Conservation (phyloP, 2,113 vertebrate genomes). For the Cromileptes altivelis region DNA sequence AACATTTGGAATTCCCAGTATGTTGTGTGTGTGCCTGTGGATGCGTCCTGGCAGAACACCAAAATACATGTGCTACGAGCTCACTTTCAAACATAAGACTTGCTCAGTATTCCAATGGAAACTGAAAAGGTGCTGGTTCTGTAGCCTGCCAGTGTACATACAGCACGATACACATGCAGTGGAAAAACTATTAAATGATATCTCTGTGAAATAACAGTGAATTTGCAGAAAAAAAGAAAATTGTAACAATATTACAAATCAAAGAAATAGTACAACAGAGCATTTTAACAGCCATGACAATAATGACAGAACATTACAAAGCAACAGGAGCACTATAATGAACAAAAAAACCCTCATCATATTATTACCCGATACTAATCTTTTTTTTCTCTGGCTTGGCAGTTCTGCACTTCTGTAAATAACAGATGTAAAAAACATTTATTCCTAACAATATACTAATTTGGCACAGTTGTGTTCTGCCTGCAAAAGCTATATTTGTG, state of each 20-base stretch:
- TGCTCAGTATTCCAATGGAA: conserved; percentile 19
- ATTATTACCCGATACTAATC: too few relatives aligned
- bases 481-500: neutral
- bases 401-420: too few relatives aligned
- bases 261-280: conserved; percentile 18
- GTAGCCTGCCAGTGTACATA: conserved; percentile 21
- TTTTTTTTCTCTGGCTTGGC: too few relatives aligned
- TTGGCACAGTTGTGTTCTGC: conserved; percentile 12
- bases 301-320: conserved; percentile 12
- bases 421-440: neutral
- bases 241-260: conserved; percentile 16
- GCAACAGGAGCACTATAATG: conserved; percentile 3
- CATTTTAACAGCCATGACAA: conserved; percentile 2
- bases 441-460: neutral
- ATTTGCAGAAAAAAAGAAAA: conserved; percentile 21
- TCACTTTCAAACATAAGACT: conserved; percentile 29
- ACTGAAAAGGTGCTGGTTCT: conserved; percentile 4
- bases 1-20: conserved; percentile 18
- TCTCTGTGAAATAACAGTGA: conserved; percentile 17
- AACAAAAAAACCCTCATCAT: neutral
- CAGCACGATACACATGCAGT: conserved; percentile 2
- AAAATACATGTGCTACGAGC: conserved; percentile 3
- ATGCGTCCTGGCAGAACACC: conserved; percentile 18
- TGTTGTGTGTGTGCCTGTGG: neutral
- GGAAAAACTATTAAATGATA: conserved; percentile 14